A percentile compares a stretch with the other conserved stretches of the same genome.
Evolutionary conservation across 2,888 invertebrate genomes (phyloP).

Genomic region (Latheticus oryzae): DNA sequence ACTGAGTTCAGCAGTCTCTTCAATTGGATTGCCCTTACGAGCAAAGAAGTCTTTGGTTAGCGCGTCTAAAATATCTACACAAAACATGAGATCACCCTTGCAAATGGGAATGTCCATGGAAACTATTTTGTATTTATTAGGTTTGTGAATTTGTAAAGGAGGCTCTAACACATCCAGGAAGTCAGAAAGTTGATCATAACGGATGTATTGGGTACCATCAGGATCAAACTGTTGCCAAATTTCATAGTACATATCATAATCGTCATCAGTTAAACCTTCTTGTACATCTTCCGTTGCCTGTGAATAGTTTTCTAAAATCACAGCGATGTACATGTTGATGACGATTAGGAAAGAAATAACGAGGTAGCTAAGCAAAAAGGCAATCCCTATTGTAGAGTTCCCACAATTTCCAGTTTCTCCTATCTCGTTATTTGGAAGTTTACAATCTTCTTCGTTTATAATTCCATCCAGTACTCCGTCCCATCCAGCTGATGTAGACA

Average conservation of each 20-base stretch:
- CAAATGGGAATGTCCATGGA: slow-evolving; percentile 99
- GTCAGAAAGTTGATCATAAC: slow-evolving; percentile 93
- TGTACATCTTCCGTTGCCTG: slow-evolving; percentile 97
- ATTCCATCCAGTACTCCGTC: slow-evolving; percentile 95
- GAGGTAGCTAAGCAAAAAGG: slow-evolving; percentile 94
- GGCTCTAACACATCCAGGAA: slow-evolving; percentile 97
- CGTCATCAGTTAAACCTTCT: slow-evolving; percentile 96
- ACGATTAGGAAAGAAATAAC: slow-evolving; percentile 98
- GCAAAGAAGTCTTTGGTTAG: slow-evolving; percentile 99
- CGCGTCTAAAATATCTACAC: slow-evolving; percentile 98
- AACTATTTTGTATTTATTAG: slow-evolving; percentile 98
- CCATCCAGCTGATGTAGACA: slow-evolving; percentile 98
- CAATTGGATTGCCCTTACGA: slow-evolving; percentile 93
- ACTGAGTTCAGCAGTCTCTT: slow-evolving; percentile 88
- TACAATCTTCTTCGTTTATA: slow-evolving; percentile 94
- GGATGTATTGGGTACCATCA: slow-evolving; percentile 96
- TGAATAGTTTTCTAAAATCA: slow-evolving; percentile 98
- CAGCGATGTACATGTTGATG: slow-evolving; percentile 99
- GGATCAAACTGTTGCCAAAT: slow-evolving; percentile 99
- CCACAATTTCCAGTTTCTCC: slow-evolving; percentile 94
- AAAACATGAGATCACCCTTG: slow-evolving; percentile 96
- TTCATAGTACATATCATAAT: slow-evolving; percentile 99
- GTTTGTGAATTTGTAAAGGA: slow-evolving; percentile 96
- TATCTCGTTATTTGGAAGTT: slow-evolving; percentile 87
- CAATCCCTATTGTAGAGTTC: slow-evolving; percentile 92